These are phyloP conservation scores for Pristionchus japonicus DNA, from an alignment of 2,888 invertebrate species.

Conservation along the genomic window DNA sequence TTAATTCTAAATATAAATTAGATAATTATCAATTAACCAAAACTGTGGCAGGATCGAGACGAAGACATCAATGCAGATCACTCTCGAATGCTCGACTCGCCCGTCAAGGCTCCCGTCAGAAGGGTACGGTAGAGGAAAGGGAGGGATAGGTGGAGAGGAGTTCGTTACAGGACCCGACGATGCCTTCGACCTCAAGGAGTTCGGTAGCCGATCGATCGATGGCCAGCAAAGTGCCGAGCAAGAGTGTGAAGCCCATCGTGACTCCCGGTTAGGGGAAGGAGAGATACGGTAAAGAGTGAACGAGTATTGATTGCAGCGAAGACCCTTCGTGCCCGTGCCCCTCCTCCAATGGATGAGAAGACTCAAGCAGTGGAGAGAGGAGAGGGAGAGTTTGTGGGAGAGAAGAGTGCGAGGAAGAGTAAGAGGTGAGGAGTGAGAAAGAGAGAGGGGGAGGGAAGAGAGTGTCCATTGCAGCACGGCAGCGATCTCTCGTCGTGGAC, in stretches of 20 bases:
- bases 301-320: conserved; percentile 25
- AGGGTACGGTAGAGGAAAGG: conserved; percentile 9
- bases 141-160: neutral
- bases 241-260: neutral
- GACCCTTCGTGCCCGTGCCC: neutral
- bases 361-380: neutral
- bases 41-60: neutral
- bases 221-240: neutral
- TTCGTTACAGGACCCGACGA: neutral
- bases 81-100: conserved; percentile 13
- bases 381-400: neutral
- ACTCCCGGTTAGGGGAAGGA: neutral
- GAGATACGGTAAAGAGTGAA: neutral
- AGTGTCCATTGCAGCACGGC: conserved; percentile 31
- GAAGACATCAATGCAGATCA: conserved; percentile 23
- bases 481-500: conserved; percentile 25
- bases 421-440: conserved; percentile 4
- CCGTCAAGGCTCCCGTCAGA: neutral
- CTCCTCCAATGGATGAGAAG: neutral
- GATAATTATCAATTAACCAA: too few species aligned
- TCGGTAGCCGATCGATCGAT: conserved; percentile 21
- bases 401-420: conserved; percentile 26
- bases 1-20: neutral
- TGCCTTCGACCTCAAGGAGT: conserved; percentile 17
- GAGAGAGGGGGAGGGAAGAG: neutral